Base-by-base conservation (phyloP, 2,113 vertebrate species). In the Ranitomeya imitator region DNA sequence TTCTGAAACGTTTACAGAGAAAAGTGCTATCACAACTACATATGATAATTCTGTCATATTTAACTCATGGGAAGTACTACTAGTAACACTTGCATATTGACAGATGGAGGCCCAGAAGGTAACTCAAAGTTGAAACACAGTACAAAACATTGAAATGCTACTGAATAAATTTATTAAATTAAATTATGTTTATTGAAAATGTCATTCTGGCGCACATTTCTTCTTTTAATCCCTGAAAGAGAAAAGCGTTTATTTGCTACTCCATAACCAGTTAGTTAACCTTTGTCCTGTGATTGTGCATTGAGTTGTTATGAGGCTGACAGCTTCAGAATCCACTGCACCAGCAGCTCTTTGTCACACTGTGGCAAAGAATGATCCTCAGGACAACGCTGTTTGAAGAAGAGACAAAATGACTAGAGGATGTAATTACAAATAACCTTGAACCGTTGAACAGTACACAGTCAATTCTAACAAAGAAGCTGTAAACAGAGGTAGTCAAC, bases 51-150 rank as follows among this genome's bases (percentile, higher is more conserved):
- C 18, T 87, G 86, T 82, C 91, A 90, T 81, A 91, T 90, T 92
- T 93, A 91, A 92, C 45, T 90, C 63, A 91, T 89, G 52, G 86
- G 63, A 94, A 88, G 55, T 91, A 82, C 85, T 91, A 91, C 92
- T 92, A 92, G 89, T 91, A 92, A 89, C 92, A 92, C 88, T 90
- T 91, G 37, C 89, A 61, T 91, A 59, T 85, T 91, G 91, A 92
- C 90, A 95, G 92, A 91, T 90, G 89, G 86, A 91, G 52, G 14
- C 60, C 90, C 92, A 93, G 92, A 93, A 94, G 90, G 89, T 90
- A 88, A 85, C 61, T 91, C 88, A 90, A 90, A 93, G 93, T 92
- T 92, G 93, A 95, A 94, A 71, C 88, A 92, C 93, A 92, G 85
- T 84, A 91, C 84, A 85, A 79, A 94, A 92, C 73, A 90, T n/a